Evolutionary conservation across 2,888 invertebrate genomes (phyloP).

Genomic region (Tetragnatha montana): DNA sequence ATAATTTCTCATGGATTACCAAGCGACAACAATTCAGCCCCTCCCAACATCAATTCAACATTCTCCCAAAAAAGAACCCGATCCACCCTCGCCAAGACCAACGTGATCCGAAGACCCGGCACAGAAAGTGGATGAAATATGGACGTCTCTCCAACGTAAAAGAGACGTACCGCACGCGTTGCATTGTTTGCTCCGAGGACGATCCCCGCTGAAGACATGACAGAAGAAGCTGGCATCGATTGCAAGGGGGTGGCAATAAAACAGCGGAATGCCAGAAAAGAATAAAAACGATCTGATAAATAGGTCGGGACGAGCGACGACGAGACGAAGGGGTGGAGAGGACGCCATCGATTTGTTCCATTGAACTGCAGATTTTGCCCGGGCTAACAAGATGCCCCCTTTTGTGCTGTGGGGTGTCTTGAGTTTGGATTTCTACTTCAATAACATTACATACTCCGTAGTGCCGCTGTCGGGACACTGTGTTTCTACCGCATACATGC

Average conservation of each 20-base stretch:
- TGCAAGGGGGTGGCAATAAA: not conserved
- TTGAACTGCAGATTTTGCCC: not conserved
- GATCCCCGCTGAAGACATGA: not conserved
- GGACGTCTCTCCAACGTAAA: not conserved
- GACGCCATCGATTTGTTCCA: not conserved
- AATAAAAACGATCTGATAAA: constrained; percentile 9
- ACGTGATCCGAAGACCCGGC: not conserved
- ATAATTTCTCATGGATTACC: too few species aligned
- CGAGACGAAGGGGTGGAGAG: not conserved
- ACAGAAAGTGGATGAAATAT: not conserved
- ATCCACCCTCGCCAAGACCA: not conserved
- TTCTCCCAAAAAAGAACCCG: too few species aligned
- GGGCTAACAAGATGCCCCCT: not conserved
- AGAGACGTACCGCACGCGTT: not conserved
- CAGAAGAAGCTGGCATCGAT: not conserved
- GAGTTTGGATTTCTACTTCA: not conserved
- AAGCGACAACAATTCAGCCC: too few species aligned
- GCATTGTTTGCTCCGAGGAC: not conserved
- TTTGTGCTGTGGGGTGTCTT: not conserved
- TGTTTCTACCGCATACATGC: too few species aligned
- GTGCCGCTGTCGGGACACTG: too few species aligned
- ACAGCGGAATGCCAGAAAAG: not conserved
- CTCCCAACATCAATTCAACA: too few species aligned
- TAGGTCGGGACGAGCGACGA: constrained; percentile 31
- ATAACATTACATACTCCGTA: not conserved